Evolutionary conservation across 2,797 vertebrate genomes (phyloP).

Genomic region (Fratercula arctica): DNA sequence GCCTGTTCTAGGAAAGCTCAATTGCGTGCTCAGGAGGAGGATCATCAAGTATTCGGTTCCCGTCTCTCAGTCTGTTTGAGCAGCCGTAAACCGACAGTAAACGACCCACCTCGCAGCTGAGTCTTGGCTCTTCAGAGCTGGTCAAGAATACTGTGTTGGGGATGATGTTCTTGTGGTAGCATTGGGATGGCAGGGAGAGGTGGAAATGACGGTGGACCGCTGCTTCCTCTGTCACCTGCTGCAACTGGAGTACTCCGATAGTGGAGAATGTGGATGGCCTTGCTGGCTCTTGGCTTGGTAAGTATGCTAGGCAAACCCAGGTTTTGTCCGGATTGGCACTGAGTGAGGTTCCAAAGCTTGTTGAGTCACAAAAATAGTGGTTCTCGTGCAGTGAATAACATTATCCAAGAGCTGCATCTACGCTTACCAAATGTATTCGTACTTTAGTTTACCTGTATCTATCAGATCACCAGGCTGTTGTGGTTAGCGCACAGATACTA

Average conservation of each 20-base stretch:
- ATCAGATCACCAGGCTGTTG: neutral
- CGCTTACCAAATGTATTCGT: neutral
- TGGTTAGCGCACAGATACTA: neutral
- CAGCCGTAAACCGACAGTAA: neutral
- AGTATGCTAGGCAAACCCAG: neutral
- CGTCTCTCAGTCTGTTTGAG: neutral
- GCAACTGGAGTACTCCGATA: neutral
- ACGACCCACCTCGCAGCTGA: neutral
- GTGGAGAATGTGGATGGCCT: neutral
- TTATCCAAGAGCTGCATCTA: neutral
- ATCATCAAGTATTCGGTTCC: rapidly evolving
- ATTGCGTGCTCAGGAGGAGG: rapidly evolving
- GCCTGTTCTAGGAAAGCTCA: neutral
- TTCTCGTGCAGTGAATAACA: neutral
- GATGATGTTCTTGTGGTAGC: neutral
- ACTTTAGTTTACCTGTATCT: neutral
- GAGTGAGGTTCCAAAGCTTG: neutral
- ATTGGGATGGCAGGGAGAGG: neutral
- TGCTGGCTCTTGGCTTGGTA: neutral
- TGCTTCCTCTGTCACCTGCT: neutral
- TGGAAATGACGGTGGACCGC: rapidly evolving
- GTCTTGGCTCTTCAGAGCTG: neutral
- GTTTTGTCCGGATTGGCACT: neutral
- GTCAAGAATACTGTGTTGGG: neutral
- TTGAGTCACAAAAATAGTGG: neutral